Evolutionary conservation across 2,797 vertebrate species (phyloP).

Genomic region (Xiphophorus birchmanni): DNA sequence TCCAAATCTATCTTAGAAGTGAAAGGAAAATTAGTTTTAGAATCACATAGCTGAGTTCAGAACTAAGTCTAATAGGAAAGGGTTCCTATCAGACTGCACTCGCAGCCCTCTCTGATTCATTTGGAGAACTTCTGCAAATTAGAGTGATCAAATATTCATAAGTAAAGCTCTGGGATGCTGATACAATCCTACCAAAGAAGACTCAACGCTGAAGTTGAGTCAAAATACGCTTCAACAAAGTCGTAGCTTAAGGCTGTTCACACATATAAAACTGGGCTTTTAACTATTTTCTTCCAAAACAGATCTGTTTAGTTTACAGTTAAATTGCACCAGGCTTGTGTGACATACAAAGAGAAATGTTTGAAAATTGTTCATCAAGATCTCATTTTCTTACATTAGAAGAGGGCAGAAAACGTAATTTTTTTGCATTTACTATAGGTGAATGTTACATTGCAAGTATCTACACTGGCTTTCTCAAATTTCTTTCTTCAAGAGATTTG

Average conservation of each 20-base stretch:
- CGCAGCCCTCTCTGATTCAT: background rate
- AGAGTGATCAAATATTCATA: background rate
- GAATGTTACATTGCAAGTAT: background rate
- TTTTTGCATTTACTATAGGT: background rate
- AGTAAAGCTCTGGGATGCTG: background rate
- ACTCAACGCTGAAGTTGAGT: background rate
- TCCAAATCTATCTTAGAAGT: background rate
- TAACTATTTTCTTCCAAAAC: background rate
- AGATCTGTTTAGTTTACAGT: background rate
- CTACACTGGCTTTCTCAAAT: background rate
- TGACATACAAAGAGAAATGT: background rate
- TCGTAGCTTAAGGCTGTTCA: background rate
- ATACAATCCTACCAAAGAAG: background rate
- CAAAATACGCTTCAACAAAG: background rate
- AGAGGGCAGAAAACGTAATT: background rate
- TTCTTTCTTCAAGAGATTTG: background rate
- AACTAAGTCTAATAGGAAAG: background rate
- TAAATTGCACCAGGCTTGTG: background rate
- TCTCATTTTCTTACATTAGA: background rate
- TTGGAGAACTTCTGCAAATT: slow-evolving; percentile 1
- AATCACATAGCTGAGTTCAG: background rate
- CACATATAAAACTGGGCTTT: background rate
- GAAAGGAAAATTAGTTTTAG: background rate
- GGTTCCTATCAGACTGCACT: background rate
- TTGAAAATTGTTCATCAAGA: background rate